phyloP scores from a whole-genome alignment of 2,888 invertebrate genomes.

The Caenorhabditis japonica region DNA sequence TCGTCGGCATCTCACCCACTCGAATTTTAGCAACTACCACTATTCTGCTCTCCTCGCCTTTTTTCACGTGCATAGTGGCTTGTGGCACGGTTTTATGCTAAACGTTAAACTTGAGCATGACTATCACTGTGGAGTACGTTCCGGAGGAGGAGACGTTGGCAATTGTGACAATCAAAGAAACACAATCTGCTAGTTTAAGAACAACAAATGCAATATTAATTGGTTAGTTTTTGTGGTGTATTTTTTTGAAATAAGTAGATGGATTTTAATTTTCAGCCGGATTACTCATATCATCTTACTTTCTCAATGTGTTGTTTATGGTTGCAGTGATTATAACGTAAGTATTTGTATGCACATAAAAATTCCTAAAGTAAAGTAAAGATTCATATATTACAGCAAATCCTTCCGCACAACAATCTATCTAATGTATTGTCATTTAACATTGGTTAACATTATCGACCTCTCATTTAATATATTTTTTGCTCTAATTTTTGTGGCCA shows the following conservation, averaged over 20 bases:
- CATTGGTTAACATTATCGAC: conserved; percentile 54
- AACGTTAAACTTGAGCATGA: too few relatives aligned
- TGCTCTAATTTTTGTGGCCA: conserved; percentile 68
- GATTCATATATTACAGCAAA: conserved; percentile 28
- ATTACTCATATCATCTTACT: conserved; percentile 64
- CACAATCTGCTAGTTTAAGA: conserved; percentile 62
- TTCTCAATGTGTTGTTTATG: conserved; percentile 66
- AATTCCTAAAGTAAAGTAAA: not conserved
- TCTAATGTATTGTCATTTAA: conserved; percentile 55
- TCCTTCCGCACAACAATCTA: conserved; percentile 44
- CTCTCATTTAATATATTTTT: conserved; percentile 65
- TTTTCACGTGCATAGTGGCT: conserved; percentile 6
- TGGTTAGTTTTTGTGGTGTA: conserved; percentile 36
- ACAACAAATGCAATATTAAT: conserved; percentile 62
- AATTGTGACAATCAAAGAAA: conserved; percentile 64
- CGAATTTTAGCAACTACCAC: conserved; percentile 5
- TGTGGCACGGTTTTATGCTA: too few relatives aligned
- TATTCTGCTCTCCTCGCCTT: not conserved
- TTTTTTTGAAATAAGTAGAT: not conserved
- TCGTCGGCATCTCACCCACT: conserved; percentile 19
- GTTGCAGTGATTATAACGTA: conserved; percentile 68
- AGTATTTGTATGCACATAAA: conserved; percentile 32
- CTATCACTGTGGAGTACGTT: conserved; percentile 65
- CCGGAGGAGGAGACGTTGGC: conserved; percentile 69
- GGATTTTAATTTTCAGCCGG: conserved; percentile 43